A percentile compares a stretch with the other conserved stretches of the same genome.
These are phyloP conservation scores for Plebejus melissa DNA, from an alignment of 2,888 invertebrate genomes.

Conservation along the genomic window DNA sequence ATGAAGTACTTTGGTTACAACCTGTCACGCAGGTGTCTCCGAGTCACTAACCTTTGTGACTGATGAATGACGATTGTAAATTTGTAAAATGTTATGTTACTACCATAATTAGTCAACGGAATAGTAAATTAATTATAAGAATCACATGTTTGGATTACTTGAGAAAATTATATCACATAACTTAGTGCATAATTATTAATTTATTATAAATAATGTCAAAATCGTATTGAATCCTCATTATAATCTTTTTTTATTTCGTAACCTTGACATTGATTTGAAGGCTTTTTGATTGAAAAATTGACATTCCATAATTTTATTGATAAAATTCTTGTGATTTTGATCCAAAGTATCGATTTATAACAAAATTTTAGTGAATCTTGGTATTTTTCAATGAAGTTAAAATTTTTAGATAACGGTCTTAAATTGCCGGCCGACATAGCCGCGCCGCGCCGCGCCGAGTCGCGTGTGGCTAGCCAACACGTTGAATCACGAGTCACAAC, in stretches of 20 bases:
- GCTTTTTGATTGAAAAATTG: background rate
- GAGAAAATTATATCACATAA: background rate
- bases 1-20: slow-evolving; percentile 60
- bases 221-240: background rate
- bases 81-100: slow-evolving; percentile 16
- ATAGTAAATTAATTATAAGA: background rate
- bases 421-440: background rate
- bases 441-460: background rate
- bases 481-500: no score
- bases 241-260: background rate
- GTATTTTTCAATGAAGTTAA: background rate
- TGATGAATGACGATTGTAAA: slow-evolving; percentile 13
- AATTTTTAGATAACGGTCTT: background rate
- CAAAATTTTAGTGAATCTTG: background rate
- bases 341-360: background rate
- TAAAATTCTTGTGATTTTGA: background rate
- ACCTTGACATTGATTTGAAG: slow-evolving; percentile 5
- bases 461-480: background rate
- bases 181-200: background rate
- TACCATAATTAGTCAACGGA: background rate
- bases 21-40: slow-evolving; percentile 77
- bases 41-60: slow-evolving; percentile 67
- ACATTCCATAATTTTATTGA: background rate
- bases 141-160: background rate
- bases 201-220: background rate